These are phyloP conservation scores for Chymomyza fuscimana DNA, from an alignment of 2,888 invertebrate genomes.

Conservation along the genomic window DNA sequence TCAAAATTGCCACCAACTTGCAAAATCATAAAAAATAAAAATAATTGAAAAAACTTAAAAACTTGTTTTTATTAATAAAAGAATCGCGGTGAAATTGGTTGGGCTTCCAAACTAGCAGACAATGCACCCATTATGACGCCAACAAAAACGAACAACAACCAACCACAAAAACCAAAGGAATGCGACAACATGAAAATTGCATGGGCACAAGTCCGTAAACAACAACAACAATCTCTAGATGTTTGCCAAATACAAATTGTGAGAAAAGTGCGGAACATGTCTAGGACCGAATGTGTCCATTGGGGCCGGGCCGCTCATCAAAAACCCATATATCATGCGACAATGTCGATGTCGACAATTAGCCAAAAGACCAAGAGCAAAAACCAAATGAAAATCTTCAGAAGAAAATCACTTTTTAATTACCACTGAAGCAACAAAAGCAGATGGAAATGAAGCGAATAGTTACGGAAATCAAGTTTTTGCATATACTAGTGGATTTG, in stretches of 20 bases:
- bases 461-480: no score
- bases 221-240: conserved; percentile 1
- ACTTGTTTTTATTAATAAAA: background rate
- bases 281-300: background rate
- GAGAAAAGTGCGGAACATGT: background rate
- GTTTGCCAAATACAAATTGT: background rate
- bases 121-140: conserved; percentile 52
- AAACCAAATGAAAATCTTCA: conserved; percentile 18
- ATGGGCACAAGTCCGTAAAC: conserved; percentile 3
- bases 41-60: background rate
- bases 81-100: background rate
- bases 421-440: conserved; percentile 1
- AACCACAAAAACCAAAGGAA: conserved; percentile 64
- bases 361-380: background rate
- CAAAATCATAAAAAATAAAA: background rate
- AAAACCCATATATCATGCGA: conserved; percentile 56
- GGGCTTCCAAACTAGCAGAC: background rate
- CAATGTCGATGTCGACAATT: conserved; percentile 25
- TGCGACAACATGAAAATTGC: conserved; percentile 54
- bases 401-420: conserved; percentile 26
- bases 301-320: conserved; percentile 41
- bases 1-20: background rate
- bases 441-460: background rate
- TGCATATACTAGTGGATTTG: no score
- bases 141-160: conserved; percentile 21